A percentile compares a stretch with the other conserved stretches of the same genome.
These are phyloP conservation scores for Rhynchotus rufescens DNA, from an alignment of 2,797 vertebrate species.

Conservation along the genomic window DNA sequence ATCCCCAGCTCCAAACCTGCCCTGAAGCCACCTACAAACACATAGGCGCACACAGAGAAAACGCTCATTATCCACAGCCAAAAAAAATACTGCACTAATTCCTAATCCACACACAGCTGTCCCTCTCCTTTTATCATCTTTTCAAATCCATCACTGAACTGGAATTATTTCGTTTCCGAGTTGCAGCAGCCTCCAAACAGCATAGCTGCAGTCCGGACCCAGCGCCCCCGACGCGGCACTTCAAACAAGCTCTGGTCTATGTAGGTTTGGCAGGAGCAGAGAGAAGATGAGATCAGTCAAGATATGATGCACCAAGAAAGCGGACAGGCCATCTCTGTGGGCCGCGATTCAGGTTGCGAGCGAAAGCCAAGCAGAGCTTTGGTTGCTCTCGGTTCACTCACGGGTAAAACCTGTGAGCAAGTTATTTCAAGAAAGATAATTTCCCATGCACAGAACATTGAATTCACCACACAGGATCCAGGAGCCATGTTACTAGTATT, in stretches of 20 bases:
- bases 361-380: background rate
- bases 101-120: background rate
- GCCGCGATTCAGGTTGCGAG: background rate
- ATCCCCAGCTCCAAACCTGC: background rate
- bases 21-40: background rate
- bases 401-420: background rate
- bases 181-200: background rate
- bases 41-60: background rate
- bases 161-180: background rate
- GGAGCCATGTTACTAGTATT: slow-evolving; percentile 1
- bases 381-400: background rate
- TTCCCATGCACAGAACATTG: background rate
- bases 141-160: background rate
- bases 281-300: background rate
- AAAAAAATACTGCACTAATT: background rate
- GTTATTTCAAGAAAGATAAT: background rate
- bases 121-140: background rate
- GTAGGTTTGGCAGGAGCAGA: background rate
- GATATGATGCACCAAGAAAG: background rate
- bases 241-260: background rate
- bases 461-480: background rate
- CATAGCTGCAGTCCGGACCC: background rate
- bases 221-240: background rate
- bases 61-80: background rate
- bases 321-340: background rate